phyloP scores from a whole-genome alignment of 2,888 invertebrate genomes.

The Spisula solida region DNA sequence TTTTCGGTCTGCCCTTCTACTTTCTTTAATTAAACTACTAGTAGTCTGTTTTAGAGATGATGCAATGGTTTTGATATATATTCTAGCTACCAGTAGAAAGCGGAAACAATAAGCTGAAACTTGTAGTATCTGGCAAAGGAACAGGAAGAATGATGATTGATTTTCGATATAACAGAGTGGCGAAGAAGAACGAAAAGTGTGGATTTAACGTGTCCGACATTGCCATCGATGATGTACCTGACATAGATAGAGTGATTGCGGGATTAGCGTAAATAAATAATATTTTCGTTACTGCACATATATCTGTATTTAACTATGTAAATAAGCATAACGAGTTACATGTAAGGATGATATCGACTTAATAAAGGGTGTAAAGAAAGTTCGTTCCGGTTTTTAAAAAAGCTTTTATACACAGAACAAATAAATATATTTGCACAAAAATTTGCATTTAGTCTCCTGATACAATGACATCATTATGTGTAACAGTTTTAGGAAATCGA shows the following conservation, averaged over 20 bases:
- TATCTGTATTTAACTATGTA: too few species aligned
- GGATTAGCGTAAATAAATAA: background rate
- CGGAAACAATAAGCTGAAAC: background rate
- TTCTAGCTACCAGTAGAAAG: slow-evolving; percentile 34
- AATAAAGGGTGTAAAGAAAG: too few species aligned
- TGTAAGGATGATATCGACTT: background rate
- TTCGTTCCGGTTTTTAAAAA: too few species aligned
- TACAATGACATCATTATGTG: too few species aligned
- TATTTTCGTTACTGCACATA: too few species aligned
- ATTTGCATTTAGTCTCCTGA: too few species aligned
- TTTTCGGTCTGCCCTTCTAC: too few species aligned
- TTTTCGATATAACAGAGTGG: slow-evolving; percentile 36
- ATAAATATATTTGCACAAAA: too few species aligned
- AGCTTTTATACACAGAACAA: too few species aligned
- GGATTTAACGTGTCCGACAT: slow-evolving; percentile 23
- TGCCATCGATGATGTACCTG: background rate
- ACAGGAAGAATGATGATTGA: slow-evolving; percentile 36
- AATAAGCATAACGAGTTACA: background rate
- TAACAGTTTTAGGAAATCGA: too few species aligned
- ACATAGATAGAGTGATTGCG: background rate
- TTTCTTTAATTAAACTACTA: too few species aligned
- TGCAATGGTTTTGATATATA: background rate
- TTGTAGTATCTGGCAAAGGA: slow-evolving; percentile 23
- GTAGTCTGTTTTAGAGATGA: too few species aligned
- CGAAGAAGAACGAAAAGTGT: slow-evolving; percentile 9